Evolutionary conservation across 2,888 invertebrate genomes (phyloP), one percentile per base, ranked within the genome.

Genomic region (Pherbina coryleti): DNA sequence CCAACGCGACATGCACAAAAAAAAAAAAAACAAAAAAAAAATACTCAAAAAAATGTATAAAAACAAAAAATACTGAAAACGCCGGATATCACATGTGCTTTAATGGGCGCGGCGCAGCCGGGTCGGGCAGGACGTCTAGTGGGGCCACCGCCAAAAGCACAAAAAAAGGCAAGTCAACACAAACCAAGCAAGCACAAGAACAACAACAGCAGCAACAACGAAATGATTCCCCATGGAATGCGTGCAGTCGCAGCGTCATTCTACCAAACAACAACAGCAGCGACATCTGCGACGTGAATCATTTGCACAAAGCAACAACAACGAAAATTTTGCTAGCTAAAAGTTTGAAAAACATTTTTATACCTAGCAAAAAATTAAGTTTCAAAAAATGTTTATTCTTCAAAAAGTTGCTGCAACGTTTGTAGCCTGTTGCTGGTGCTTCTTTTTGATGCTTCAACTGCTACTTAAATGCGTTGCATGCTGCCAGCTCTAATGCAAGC

Each of bases 321-420:
- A 14, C 44, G 1, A 31, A 69, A 19, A 37, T n/a, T 2, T 17
- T 19, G 51, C 17, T 17, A 44, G 2, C 51, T n/a, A 17, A 69
- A 31, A 31, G 31, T 66, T 66, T 17, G 17, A 34, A 34, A n/a
- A 31, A 66, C 22, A 25, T 51, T 28, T 53, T 19, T 70, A 19
- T 70, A 70, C 31, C 49, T 70, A n/a, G 9, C 49, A 44, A 11
- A 67, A 67, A 67, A 44, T 67, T 66, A 44, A 66, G 19, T 51
- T 51, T 49, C 17, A 69, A 69, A 53, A 17, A 8, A 53, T 11
- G 1, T 53, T 5, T 14, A 5, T 53, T 5, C 53, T 53, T 22
- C 55, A n/a, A 64, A 31, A 31, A 17, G 64, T 64, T 64, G 64
- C 31, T 34, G 28, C 31, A 17, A 31, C n/a, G 25, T 28, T 34